phyloP scores from a whole-genome alignment of 2,888 invertebrate species.

The Drosophila prostipennis region DNA sequence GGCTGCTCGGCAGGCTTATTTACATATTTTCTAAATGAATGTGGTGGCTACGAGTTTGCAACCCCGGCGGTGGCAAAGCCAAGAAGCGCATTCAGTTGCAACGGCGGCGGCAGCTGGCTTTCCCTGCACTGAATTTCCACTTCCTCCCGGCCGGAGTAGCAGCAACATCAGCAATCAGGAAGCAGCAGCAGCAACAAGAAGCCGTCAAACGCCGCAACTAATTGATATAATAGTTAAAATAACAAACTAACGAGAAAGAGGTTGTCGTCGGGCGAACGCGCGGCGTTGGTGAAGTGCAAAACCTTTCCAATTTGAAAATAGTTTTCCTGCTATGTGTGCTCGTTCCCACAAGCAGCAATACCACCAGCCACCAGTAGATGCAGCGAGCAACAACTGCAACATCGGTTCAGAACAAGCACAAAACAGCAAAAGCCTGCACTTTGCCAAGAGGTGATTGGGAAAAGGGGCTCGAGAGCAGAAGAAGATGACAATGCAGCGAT shows the following conservation, averaged over 20 bases:
- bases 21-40: conserved; percentile 70
- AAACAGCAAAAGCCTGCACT: conserved; percentile 20
- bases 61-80: conserved; percentile 21
- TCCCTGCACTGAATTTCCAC: conserved; percentile 46
- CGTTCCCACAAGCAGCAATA: conserved; percentile 65
- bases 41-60: conserved; percentile 30
- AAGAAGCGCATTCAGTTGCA: conserved; percentile 72
- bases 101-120: conserved; percentile 56
- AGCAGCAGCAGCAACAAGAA: conserved; percentile 32
- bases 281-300: conserved; percentile 76
- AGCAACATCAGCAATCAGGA: conserved; percentile 32
- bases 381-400: conserved; percentile 25
- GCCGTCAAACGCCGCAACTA: conserved; percentile 71
- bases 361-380: conserved; percentile 25
- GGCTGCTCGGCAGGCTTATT: conserved; percentile 49
- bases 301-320: conserved; percentile 78
- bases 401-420: conserved; percentile 31
- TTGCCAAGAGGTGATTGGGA: conserved; percentile 14
- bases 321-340: conserved; percentile 68
- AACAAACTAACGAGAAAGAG: conserved; percentile 76
- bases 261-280: conserved; percentile 28
- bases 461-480: conserved; percentile 7
- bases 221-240: conserved; percentile 79
- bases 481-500: conserved; percentile 76
- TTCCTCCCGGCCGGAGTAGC: conserved; percentile 44